phyloP scores from a whole-genome alignment of 2,797 vertebrate species.

The Gallinago solitaria region DNA sequence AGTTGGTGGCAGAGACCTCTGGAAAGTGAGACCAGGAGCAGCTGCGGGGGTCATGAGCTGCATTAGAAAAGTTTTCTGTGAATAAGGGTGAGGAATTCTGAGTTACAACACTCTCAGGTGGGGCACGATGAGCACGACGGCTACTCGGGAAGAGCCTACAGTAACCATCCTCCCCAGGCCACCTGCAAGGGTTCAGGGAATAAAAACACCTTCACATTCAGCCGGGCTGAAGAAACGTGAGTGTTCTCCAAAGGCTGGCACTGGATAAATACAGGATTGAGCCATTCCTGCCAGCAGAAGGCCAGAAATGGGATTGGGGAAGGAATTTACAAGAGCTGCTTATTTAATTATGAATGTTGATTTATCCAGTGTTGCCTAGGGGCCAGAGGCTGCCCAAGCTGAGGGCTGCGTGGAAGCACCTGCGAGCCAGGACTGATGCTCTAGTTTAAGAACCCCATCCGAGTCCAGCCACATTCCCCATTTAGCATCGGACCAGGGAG shows the following conservation, averaged over 20 bases:
- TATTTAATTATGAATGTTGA: neutral
- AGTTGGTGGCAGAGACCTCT: neutral
- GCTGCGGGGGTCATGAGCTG: neutral
- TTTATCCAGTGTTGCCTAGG: neutral
- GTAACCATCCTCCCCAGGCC: neutral
- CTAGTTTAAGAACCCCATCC: neutral
- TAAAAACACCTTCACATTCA: neutral
- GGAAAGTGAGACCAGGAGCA: neutral
- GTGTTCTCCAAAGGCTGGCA: neutral
- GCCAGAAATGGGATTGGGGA: neutral
- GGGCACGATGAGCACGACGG: rapidly evolving
- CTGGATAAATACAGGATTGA: neutral
- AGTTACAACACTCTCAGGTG: neutral
- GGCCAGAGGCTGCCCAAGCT: neutral
- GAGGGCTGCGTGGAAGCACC: neutral
- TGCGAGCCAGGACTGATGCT: neutral
- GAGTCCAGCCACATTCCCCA: neutral
- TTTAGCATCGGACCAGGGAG: neutral
- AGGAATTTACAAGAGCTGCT: neutral
- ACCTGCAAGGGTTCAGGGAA: neutral
- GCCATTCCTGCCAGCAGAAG: neutral
- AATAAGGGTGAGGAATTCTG: neutral
- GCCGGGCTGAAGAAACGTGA: neutral
- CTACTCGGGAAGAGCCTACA: neutral
- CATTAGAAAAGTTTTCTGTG: neutral